phyloP scores from a whole-genome alignment of 30 jellyfish, hydroid and myxozoan genomes.

The Nemopilema nomurai region DNA sequence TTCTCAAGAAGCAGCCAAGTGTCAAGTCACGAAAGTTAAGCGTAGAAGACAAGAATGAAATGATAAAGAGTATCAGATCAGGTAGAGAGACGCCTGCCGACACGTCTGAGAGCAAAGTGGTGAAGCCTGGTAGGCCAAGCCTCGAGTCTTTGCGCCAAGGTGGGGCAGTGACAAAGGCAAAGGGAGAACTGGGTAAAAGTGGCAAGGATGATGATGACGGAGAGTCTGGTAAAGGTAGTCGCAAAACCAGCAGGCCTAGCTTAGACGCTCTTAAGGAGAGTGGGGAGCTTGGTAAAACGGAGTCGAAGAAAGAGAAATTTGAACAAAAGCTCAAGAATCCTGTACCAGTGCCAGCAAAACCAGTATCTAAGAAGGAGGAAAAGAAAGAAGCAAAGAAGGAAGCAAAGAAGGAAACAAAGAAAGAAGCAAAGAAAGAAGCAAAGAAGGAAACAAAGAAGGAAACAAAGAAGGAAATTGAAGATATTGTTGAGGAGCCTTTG shows the following conservation, averaged over 20 bases:
- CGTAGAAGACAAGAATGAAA: slow-evolving; percentile 40
- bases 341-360: slow-evolving; percentile 71
- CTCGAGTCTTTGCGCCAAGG: slow-evolving; percentile 47
- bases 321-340: slow-evolving; percentile 24
- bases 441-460: background rate
- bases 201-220: slow-evolving; percentile 50
- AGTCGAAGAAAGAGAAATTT: slow-evolving; percentile 37
- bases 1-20: slow-evolving; percentile 74
- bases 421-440: background rate
- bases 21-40: slow-evolving; percentile 52
- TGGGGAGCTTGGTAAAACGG: slow-evolving; percentile 64
- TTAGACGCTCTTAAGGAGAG: slow-evolving; percentile 70
- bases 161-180: slow-evolving; percentile 51
- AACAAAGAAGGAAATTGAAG: slow-evolving; percentile 2
- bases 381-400: slow-evolving; percentile 19
- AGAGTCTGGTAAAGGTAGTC: slow-evolving; percentile 20
- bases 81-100: slow-evolving; percentile 8
- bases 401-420: slow-evolving; percentile 7
- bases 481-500: slow-evolving; percentile 20
- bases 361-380: slow-evolving; percentile 26
- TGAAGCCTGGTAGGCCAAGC: slow-evolving; percentile 53
- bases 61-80: slow-evolving; percentile 32
- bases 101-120: slow-evolving; percentile 13
- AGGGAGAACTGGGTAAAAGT: slow-evolving; percentile 39
- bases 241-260: slow-evolving; percentile 58